Conservation (phyloP, 1,140 invertebrate species). For the Vollenhovia emeryi region DNA sequence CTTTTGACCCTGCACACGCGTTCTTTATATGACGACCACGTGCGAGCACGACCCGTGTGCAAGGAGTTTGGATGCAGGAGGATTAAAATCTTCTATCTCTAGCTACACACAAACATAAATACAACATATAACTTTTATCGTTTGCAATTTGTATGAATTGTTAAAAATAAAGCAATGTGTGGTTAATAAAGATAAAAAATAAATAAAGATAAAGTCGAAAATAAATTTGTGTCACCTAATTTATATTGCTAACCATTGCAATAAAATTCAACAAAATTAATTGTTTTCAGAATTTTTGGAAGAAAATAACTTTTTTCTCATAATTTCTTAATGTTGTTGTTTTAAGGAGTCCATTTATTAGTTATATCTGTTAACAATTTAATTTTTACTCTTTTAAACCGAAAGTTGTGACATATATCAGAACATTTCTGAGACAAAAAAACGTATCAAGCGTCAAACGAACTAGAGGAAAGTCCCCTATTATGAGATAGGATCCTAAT, state of each 20-base stretch:
- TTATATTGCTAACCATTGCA: neutral
- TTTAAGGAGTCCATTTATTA: neutral
- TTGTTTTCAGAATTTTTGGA: neutral
- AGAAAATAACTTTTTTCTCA: neutral
- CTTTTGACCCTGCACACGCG: constrained; percentile 15
- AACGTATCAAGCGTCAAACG: neutral
- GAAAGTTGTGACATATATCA: neutral
- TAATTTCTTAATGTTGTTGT: neutral
- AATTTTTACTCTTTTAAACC: neutral
- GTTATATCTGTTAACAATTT: neutral
- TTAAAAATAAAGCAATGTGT: no score
- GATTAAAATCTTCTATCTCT: neutral
- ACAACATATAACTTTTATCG: neutral
- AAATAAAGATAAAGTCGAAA: no score
- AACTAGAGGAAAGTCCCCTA: no score
- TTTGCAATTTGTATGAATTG: neutral
- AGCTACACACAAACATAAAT: neutral
- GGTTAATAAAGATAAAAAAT: no score
- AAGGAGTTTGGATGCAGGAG: neutral
- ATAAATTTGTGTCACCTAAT: neutral
- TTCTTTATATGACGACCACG: constrained; percentile 47
- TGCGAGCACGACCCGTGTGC: neutral
- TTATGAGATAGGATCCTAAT: no score
- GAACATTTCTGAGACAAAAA: neutral
- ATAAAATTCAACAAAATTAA: neutral